Evolutionary conservation across 1,140 invertebrate genomes (phyloP), one percentile per base, ranked within the genome.

Genomic region (Neodiprion fabricii): DNA sequence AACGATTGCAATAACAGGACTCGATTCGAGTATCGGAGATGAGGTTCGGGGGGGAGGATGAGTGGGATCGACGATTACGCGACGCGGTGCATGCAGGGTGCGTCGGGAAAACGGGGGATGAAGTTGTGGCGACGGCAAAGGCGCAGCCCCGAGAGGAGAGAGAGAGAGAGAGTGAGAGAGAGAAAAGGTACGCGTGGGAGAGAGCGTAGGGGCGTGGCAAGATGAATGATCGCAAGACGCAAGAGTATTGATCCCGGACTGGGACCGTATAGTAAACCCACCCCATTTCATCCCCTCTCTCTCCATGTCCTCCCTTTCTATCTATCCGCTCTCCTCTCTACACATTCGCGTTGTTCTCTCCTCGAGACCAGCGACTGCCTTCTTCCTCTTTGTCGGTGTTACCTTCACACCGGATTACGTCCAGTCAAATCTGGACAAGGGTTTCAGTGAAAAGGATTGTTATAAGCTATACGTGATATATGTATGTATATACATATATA

Each of bases 151-250:
- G 2, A 47, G 11, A 17, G 50, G 50, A 66, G 48, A 65, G 1
- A 28, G 21, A 72, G 49, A 65, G 53, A 70, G 74, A 72, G 72
- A 72, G 75, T 72, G 76, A 77, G 76, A 77, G 77, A 75, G 76
- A 77, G 79, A 76, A 76, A 21, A 21, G 23, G 67, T 65, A 21
- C 61, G 61, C 53, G 53, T 61, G 53, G 81, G 79, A 83, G 81
- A 82, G 83, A 86, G 82, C 83, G 85, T 84, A 88, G 86, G 86
- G 87, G 87, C 87, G 87, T 88, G 87, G 87, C 87, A 87, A 88
- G 86, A 88, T 88, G 87, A 88, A 88, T 88, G 87, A 88, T 88
- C 86, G 85, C 86, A 88, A 88, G 87, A 88, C 86, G 87, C 86
- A 84, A 83, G 85, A 88, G 87, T 88, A 88, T 88, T 88, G 87